Base-by-base conservation (phyloP, 2,888 invertebrate species). In the Abrostola tripartita region DNA sequence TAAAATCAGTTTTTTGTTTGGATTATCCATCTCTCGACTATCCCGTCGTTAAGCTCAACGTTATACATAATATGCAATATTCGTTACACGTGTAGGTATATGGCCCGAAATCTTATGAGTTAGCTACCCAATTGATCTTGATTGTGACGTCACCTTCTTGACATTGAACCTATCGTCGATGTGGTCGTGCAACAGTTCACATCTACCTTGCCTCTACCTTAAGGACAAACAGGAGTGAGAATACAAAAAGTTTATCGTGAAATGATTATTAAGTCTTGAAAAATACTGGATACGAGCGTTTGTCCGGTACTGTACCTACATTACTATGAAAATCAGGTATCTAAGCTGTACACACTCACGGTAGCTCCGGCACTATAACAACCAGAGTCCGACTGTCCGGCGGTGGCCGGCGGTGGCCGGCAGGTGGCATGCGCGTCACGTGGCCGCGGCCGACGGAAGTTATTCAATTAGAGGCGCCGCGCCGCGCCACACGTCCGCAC, bases 391-490 rank as follows among this genome's bases (percentile, higher is more conserved):
- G 24, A 4, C 24, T 24, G 24, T 6, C n/a, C 41, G 6, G 5
- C 6, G 5, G 6, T 37, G 6, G 37, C 35, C 10, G n/a, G 7
- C 6, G 37, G 7, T 12, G 5, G 36, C 36, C 8, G 10, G 35
- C 57, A 24, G 8, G 41, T 24, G n/a, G 59, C 37, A 71, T 64
- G 57, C 70, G 50, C 51, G 65, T 64, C 71, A 68, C 72, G 73
- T 56, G 68, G 40, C 49, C 49, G 54, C 44, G 37, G 68, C 66
- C 63, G 24, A 24, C 24, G 68, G 61, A 78, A 78, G 71, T 76
- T 80, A 80, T 79, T 78, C 78, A 79, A 80, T 80, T 74, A 78
- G 68, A 54, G 61, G 51, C 54, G 38, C 12, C 61, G 61, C 56
- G 65, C 62, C 58, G 55, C 66, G 44, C 38, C 47, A 12, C 50